Conservation (phyloP, 2,113 vertebrate species). For the Xerus inauris region DNA sequence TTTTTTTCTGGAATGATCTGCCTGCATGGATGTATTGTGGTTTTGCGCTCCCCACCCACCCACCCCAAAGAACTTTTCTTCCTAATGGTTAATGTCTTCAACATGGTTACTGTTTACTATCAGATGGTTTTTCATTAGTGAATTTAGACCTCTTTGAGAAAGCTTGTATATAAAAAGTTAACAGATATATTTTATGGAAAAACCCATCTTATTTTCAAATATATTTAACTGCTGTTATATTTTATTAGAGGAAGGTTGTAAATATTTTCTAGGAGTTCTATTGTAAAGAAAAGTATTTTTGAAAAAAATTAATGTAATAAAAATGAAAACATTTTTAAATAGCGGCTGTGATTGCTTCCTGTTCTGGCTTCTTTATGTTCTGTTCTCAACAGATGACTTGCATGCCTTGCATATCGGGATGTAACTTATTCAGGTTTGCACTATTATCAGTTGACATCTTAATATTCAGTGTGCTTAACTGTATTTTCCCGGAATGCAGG, state of each 20-base stretch:
- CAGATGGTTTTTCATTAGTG: constrained; percentile 80
- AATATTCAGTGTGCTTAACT: constrained; percentile 65
- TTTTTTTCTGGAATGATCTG: constrained; percentile 72
- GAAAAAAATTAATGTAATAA: constrained; percentile 86
- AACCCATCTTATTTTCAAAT: constrained; percentile 89
- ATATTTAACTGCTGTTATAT: constrained; percentile 90
- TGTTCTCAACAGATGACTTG: constrained; percentile 72
- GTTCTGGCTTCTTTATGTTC: constrained; percentile 78
- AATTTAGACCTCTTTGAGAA: constrained; percentile 86
- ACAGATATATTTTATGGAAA: constrained; percentile 90
- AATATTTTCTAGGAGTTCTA: constrained; percentile 89
- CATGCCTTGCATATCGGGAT: constrained; percentile 77
- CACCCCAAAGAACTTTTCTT: constrained; percentile 72
- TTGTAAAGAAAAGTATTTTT: constrained; percentile 89
- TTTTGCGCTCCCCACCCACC: background rate
- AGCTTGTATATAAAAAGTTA: constrained; percentile 88
- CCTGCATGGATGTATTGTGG: constrained; percentile 80
- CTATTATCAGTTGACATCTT: constrained; percentile 74
- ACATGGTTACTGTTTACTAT: constrained; percentile 77
- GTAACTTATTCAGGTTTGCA: constrained; percentile 74
- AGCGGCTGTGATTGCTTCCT: constrained; percentile 83
- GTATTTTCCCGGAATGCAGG: constrained; percentile 61
- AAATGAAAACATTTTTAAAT: constrained; percentile 84
- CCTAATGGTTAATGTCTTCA: constrained; percentile 79
- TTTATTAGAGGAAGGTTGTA: constrained; percentile 91